Percentiles rank a stretch among this genome's conserved stretches.
Conservation (phyloP, 2,797 vertebrate genomes). For the Rhincodon typus region DNA sequence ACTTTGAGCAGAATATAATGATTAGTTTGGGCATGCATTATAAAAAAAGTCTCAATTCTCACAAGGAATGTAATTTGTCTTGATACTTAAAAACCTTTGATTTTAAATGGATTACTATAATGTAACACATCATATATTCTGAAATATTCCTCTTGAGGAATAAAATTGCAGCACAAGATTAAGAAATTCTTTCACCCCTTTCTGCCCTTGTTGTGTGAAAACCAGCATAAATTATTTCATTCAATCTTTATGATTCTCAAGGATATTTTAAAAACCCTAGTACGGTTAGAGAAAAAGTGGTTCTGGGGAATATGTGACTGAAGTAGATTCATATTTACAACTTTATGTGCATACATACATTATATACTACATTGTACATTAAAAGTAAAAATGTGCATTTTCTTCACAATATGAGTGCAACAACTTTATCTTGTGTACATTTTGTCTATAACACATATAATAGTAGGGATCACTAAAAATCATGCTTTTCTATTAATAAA, state of each 20-base stretch:
- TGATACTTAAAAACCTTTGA: not conserved
- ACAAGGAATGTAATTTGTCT: not conserved
- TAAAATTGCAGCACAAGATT: not conserved
- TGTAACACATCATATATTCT: slow-evolving; percentile 9
- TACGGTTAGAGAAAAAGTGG: not conserved
- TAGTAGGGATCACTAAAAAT: not conserved
- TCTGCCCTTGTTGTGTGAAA: not conserved
- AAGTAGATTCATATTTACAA: not conserved
- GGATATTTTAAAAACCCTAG: not conserved
- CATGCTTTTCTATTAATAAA: not conserved
- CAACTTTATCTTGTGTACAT: not conserved
- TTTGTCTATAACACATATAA: not conserved
- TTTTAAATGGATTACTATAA: slow-evolving; percentile 16
- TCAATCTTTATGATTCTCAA: not conserved
- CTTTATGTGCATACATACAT: no score
- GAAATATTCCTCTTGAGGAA: not conserved
- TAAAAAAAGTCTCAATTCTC: not conserved
- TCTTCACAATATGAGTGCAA: not conserved
- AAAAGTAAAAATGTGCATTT: no score
- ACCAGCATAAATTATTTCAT: not conserved
- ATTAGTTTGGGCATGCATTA: not conserved
- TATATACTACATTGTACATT: no score
- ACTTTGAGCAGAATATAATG: slow-evolving; percentile 9
- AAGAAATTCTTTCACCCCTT: not conserved
- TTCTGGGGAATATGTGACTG: not conserved